These are phyloP conservation scores for Empidonax traillii DNA, from an alignment of 2,113 vertebrate genomes.

Conservation along the genomic window DNA sequence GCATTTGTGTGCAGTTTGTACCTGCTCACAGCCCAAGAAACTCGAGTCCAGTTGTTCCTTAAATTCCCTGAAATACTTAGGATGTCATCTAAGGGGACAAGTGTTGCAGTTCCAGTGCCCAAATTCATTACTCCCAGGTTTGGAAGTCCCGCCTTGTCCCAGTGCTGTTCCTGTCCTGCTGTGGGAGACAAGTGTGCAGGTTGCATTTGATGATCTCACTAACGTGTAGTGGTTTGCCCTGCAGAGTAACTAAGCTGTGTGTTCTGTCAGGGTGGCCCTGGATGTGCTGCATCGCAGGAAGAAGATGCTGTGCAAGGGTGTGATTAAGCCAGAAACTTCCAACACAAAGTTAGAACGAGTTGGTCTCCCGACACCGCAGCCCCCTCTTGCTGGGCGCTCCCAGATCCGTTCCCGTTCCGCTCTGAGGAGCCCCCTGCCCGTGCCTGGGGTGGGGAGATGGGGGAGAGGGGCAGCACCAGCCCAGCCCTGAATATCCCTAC, in stretches of 20 bases:
- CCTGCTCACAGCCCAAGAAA: neutral
- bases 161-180: neutral
- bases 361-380: neutral
- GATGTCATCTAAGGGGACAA: neutral
- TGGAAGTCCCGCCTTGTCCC: neutral
- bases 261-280: neutral
- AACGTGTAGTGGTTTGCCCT: accelerated
- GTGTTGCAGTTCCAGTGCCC: neutral
- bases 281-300: neutral
- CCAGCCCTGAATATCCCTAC: neutral
- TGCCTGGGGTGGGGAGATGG: neutral
- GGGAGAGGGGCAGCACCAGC: neutral
- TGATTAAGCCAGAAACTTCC: neutral
- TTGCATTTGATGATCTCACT: accelerated
- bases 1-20: neutral
- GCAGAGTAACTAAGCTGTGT: neutral
- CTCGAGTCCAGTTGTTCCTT: neutral
- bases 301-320: neutral
- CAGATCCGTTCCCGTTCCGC: neutral
- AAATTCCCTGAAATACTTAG: neutral
- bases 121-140: accelerated
- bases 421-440: neutral
- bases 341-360: neutral
- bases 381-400: neutral
- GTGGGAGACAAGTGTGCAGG: neutral